Evolutionary conservation across 2,888 invertebrate species (phyloP).

Genomic region (Amphipoea lucens): DNA sequence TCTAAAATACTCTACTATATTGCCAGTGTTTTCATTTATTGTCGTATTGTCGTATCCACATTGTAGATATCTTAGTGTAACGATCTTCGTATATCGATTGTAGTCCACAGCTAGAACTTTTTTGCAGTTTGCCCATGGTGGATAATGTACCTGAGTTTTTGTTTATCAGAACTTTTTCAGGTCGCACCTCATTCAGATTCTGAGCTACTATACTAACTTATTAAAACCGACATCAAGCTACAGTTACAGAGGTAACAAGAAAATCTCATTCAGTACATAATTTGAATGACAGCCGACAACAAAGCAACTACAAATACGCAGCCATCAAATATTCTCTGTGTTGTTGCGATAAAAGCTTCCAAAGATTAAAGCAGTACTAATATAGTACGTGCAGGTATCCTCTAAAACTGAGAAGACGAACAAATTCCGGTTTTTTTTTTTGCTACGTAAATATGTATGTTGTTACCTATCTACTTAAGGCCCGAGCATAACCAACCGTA

Average conservation of each 20-base stretch:
- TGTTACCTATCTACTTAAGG: slow-evolving; percentile 41
- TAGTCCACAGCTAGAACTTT: neutral
- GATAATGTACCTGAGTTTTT: neutral
- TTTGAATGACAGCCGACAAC: slow-evolving; percentile 22
- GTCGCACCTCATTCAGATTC: neutral
- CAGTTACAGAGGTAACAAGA: neutral
- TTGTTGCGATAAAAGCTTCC: slow-evolving; percentile 33
- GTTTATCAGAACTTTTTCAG: neutral
- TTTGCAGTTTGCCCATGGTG: neutral
- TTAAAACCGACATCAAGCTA: slow-evolving; percentile 18
- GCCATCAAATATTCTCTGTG: slow-evolving; percentile 47
- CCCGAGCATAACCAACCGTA: slow-evolving; percentile 51
- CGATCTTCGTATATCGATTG: neutral
- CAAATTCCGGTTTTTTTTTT: slow-evolving; percentile 36
- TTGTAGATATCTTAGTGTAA: no score
- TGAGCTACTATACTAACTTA: neutral
- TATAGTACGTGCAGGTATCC: slow-evolving; percentile 16
- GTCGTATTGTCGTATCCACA: no score
- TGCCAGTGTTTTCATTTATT: no score
- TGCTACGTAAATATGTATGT: slow-evolving; percentile 51
- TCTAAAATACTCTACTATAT: no score
- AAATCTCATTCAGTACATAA: slow-evolving; percentile 19
- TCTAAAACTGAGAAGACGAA: slow-evolving; percentile 32
- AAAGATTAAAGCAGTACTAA: slow-evolving; percentile 40
- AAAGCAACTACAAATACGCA: slow-evolving; percentile 22